These are phyloP conservation scores for Dolichopus griseipennis DNA, from an alignment of 2,888 invertebrate genomes.

Conservation along the genomic window DNA sequence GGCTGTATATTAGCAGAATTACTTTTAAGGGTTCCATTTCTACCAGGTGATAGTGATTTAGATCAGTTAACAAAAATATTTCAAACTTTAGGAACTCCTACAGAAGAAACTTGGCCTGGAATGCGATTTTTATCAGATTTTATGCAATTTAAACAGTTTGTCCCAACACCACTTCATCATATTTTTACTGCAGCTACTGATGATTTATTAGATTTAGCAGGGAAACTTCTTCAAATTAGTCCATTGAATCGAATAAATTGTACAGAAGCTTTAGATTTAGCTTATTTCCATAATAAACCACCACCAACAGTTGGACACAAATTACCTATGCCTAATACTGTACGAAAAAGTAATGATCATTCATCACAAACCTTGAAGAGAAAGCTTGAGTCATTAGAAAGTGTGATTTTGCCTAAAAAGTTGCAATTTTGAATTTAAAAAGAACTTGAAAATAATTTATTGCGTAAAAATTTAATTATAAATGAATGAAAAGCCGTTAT, in stretches of 20 bases:
- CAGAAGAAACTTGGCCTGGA: conserved; percentile 85
- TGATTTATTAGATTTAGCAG: conserved; percentile 77
- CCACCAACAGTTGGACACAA: conserved; percentile 76
- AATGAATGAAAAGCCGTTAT: too few species aligned
- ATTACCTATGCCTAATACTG: conserved; percentile 50
- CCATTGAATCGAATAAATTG: conserved; percentile 75
- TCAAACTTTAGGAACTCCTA: conserved; percentile 88
- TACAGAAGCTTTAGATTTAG: conserved; percentile 75
- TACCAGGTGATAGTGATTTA: conserved; percentile 94
- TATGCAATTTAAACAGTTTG: conserved; percentile 81
- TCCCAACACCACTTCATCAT: conserved; percentile 73
- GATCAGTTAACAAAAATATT: conserved; percentile 95
- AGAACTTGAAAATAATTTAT: too few species aligned
- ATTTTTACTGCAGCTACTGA: conserved; percentile 94
- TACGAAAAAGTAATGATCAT: conserved; percentile 35
- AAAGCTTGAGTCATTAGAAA: conserved; percentile 54
- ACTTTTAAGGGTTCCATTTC: conserved; percentile 78
- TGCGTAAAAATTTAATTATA: too few species aligned
- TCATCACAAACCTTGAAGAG: conserved; percentile 57
- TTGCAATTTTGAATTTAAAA: conserved; percentile 49
- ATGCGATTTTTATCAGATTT: conserved; percentile 76
- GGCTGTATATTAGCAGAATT: conserved; percentile 97
- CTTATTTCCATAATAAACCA: conserved; percentile 86
- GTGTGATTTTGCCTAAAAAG: conserved; percentile 50
- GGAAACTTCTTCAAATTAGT: conserved; percentile 67